Evolutionary conservation across 1,140 invertebrate genomes (phyloP).

Genomic region (Sycophaga agraensis): DNA sequence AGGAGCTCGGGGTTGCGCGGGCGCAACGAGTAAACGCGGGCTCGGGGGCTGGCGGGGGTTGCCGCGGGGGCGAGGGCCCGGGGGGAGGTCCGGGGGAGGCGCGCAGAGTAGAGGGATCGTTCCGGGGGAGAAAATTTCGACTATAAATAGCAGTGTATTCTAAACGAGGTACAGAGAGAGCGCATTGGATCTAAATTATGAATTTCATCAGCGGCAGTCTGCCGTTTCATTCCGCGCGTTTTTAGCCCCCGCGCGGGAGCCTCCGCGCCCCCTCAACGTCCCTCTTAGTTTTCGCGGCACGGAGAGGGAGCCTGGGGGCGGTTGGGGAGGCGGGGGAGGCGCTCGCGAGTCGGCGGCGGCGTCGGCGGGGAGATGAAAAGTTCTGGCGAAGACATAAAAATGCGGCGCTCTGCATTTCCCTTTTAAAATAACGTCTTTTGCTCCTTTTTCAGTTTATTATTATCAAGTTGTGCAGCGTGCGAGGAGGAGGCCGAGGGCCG

Average conservation of each 20-base stretch:
- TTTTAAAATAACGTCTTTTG: constrained; percentile 58
- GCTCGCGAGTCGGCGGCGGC: constrained; percentile 1
- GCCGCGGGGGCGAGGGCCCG: neutral
- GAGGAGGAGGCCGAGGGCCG: neutral
- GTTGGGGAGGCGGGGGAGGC: neutral
- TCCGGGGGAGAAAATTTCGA: constrained; percentile 55
- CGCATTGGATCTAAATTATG: constrained; percentile 61
- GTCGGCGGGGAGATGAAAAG: constrained; percentile 52
- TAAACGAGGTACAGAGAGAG: constrained; percentile 55
- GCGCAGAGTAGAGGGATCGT: constrained; percentile 32
- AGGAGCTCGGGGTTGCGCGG: neutral
- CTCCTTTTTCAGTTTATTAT: constrained; percentile 58
- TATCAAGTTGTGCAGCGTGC: constrained; percentile 50
- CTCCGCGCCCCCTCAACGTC: neutral
- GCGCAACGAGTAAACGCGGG: too few relatives aligned
- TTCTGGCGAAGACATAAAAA: constrained; percentile 61
- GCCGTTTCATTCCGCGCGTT: constrained; percentile 59
- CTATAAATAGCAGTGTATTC: constrained; percentile 60
- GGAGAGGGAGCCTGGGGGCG: neutral
- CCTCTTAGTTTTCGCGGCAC: neutral
- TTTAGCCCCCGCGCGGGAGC: constrained; percentile 43
- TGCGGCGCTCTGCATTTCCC: constrained; percentile 56
- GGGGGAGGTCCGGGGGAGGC: constrained; percentile 1
- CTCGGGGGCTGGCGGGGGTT: too few relatives aligned
- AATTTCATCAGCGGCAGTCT: constrained; percentile 60